phyloP scores from a whole-genome alignment of 2,113 vertebrate species.

The Pagrus major region DNA sequence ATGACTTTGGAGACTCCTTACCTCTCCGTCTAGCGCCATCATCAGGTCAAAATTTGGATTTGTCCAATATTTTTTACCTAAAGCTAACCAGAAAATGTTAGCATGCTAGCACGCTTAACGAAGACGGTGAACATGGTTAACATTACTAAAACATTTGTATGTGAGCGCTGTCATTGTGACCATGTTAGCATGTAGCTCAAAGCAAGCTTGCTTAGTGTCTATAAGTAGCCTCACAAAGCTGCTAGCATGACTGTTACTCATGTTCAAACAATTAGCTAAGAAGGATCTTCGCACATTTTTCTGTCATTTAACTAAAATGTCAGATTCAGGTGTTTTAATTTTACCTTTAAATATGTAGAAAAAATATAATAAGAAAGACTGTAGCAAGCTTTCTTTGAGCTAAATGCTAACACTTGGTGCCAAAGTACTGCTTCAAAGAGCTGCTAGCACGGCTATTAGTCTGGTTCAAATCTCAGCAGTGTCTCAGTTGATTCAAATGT shows the following conservation, averaged over 20 bases:
- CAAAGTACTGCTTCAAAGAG: no score
- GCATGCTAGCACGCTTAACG: not conserved
- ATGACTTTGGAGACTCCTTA: not conserved
- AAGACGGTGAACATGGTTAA: not conserved
- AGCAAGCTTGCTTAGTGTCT: no score
- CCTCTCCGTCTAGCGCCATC: not conserved
- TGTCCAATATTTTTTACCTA: no score
- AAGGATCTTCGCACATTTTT: not conserved
- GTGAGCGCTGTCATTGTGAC: not conserved
- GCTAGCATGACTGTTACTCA: no score
- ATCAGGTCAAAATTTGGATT: not conserved
- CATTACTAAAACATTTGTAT: no score
- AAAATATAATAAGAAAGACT: no score
- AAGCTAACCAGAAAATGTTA: not conserved
- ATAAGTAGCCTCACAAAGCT: not conserved
- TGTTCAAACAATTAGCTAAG: not conserved
- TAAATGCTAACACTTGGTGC: no score
- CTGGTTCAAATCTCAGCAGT: not conserved
- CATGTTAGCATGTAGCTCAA: not conserved
- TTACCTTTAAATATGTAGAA: no score
- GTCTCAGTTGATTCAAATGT: no score
- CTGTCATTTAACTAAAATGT: constrained; percentile 1
- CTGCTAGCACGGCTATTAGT: not conserved
- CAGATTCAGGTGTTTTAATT: not conserved
- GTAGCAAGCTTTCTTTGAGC: no score